Base-by-base conservation (phyloP, 2,797 vertebrate species). In the Eidolon dupreanum region DNA sequence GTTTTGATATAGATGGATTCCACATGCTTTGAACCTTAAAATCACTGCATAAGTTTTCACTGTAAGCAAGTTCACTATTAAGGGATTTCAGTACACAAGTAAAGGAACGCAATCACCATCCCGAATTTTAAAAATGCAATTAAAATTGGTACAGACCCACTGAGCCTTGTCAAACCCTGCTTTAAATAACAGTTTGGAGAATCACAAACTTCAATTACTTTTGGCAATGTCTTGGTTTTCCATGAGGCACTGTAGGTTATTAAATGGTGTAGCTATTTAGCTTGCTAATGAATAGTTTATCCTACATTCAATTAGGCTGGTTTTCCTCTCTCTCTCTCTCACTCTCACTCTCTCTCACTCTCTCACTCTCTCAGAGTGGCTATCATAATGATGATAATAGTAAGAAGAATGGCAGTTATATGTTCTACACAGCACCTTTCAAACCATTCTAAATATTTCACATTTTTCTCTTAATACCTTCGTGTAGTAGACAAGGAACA, bases 101-200 rank as follows among this genome's bases (percentile, higher is more conserved):
- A 84, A 55, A 92, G 84, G 84, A 97, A 97, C 15, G 51, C 91
- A 96, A 75, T 95, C 95, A 90, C 71, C 94, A 96, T 85, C 85
- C 96, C 94, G 93, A 97, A 97, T 92, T 97, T 97, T 88, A 74
- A 94, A 97, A 97, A 97, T 81, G 95, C 96, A 97, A 97, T 97
- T 97, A 97, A 97, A 97, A 96, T 95, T 89, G 94, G 97, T 97
- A 91, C 97, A 97, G 93, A 95, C 94, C 95, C 83, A 81, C 92
- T 65, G 91, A 95, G 86, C 79, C 75, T 93, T 97, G 97, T 97
- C 97, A 98, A 98, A 82, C 84, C 84, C 73, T 90, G 83, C 96
- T 96, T 97, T 97, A 97, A 97, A 98, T 97, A 98, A 97, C 90
- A 97, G 92, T 98, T 97, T 97, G 95, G 97, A 97, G 96, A 97